Conservation (phyloP, 23 tunicate species). For the Phallusia fumigata region DNA sequence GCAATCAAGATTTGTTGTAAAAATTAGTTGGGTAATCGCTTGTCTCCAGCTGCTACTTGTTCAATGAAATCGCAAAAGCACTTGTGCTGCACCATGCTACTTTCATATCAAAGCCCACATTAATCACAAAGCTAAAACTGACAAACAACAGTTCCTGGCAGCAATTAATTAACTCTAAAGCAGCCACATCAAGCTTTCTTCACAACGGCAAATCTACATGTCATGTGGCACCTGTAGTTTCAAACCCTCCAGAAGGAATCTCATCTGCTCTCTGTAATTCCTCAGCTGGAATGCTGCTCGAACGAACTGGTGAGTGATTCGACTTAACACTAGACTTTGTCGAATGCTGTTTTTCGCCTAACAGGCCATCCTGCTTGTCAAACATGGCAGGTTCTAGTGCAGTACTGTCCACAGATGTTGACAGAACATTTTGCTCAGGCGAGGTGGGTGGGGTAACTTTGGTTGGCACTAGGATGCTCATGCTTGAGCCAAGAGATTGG, state of each 20-base stretch:
- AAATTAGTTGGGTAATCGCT: too few species aligned
- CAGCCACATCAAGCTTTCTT: constrained; percentile 7
- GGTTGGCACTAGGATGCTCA: background rate
- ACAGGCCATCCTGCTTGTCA: background rate
- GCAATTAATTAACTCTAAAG: background rate
- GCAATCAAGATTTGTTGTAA: too few species aligned
- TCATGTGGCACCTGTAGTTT: constrained; percentile 6
- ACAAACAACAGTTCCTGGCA: background rate
- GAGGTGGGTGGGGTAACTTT: constrained; percentile 30
- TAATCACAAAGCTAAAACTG: background rate
- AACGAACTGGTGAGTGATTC: background rate
- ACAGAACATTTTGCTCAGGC: background rate
- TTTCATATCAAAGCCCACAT: background rate
- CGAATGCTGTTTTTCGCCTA: background rate
- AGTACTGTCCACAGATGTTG: background rate
- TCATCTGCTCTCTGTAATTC: constrained; percentile 1
- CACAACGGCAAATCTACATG: background rate
- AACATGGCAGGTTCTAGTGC: background rate
- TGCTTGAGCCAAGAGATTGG: background rate
- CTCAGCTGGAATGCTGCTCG: constrained; percentile 5
- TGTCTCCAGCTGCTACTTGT: too few species aligned
- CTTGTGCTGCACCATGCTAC: too few species aligned
- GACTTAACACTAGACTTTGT: background rate
- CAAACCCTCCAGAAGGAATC: background rate
- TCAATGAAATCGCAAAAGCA: too few species aligned